Conservation (phyloP, 2,888 invertebrate species). For the Antitype chi region DNA sequence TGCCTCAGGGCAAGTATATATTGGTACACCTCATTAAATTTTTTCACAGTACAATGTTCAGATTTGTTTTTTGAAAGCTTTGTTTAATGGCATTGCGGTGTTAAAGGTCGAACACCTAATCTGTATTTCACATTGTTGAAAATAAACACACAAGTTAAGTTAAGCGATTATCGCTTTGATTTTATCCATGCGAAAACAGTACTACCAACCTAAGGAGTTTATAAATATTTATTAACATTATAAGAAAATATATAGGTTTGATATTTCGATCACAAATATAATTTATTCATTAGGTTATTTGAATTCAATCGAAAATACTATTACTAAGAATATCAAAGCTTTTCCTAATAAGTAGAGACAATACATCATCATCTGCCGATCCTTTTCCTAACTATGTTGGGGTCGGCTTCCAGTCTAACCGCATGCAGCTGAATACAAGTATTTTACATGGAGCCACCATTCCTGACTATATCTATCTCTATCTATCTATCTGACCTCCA, state of each 20-base stretch:
- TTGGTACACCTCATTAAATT: conserved; percentile 13
- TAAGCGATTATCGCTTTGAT: conserved; percentile 29
- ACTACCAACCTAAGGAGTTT: neutral
- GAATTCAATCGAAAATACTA: neutral
- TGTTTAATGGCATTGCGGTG: conserved; percentile 3
- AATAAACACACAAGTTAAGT: conserved; percentile 23
- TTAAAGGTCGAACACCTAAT: conserved; percentile 27
- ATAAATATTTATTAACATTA: conserved; percentile 12
- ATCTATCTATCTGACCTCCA: too few species aligned
- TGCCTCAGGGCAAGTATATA: neutral
- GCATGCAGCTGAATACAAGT: too few species aligned
- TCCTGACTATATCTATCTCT: too few species aligned
- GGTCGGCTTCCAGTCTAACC: too few species aligned
- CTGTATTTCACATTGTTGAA: conserved; percentile 26
- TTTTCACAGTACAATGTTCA: neutral
- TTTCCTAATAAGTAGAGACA: neutral
- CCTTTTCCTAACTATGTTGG: too few species aligned
- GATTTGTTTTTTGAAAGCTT: conserved; percentile 24
- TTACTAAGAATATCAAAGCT: conserved; percentile 8
- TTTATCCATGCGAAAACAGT: conserved; percentile 7
- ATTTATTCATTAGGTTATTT: neutral
- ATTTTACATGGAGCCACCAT: too few species aligned
- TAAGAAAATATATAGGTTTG: conserved; percentile 4
- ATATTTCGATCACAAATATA: conserved; percentile 5
- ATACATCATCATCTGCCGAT: neutral